These are phyloP conservation scores for Ciona savignyi DNA, from an alignment of 23 tunicate species.

Conservation along the genomic window DNA sequence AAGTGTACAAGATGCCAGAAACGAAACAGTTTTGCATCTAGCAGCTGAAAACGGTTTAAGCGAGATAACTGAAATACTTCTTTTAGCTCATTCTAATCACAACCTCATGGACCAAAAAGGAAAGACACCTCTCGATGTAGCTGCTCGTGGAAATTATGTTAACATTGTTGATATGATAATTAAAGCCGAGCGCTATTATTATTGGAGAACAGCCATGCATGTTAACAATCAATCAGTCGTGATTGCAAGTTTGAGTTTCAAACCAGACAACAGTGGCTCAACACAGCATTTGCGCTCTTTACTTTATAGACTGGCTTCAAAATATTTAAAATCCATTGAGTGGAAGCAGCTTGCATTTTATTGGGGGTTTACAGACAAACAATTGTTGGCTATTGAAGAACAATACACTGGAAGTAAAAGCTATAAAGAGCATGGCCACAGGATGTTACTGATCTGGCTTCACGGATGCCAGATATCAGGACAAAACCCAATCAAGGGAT, in stretches of 20 bases:
- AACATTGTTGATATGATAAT: conserved; percentile 98
- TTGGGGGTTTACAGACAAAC: conserved; percentile 95
- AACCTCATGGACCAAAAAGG: conserved; percentile 60
- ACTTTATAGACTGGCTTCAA: conserved; percentile 60
- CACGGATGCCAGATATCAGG: conserved; percentile 61
- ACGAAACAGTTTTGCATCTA: conserved; percentile 83
- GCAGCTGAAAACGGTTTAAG: conserved; percentile 89
- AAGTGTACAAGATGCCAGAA: conserved; percentile 76
- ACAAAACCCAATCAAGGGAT: conserved; percentile 57
- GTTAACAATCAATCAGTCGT: neutral
- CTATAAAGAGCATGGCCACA: conserved; percentile 88
- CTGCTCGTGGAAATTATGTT: conserved; percentile 92
- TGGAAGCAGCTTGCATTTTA: conserved; percentile 90
- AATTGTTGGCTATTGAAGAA: conserved; percentile 79
- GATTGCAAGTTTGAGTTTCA: conserved; percentile 22
- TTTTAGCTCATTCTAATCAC: conserved; percentile 38
- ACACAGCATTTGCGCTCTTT: conserved; percentile 67
- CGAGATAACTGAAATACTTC: conserved; percentile 73
- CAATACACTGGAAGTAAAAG: conserved; percentile 94
- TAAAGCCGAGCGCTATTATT: conserved; percentile 77
- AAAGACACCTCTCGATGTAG: conserved; percentile 93
- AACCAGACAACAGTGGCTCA: conserved; percentile 45
- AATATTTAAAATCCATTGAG: conserved; percentile 65
- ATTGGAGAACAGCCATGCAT: neutral
- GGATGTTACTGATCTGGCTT: conserved; percentile 98